These are phyloP conservation scores for Arctopsyche grandis DNA, from an alignment of 1,140 invertebrate species.

Conservation along the genomic window DNA sequence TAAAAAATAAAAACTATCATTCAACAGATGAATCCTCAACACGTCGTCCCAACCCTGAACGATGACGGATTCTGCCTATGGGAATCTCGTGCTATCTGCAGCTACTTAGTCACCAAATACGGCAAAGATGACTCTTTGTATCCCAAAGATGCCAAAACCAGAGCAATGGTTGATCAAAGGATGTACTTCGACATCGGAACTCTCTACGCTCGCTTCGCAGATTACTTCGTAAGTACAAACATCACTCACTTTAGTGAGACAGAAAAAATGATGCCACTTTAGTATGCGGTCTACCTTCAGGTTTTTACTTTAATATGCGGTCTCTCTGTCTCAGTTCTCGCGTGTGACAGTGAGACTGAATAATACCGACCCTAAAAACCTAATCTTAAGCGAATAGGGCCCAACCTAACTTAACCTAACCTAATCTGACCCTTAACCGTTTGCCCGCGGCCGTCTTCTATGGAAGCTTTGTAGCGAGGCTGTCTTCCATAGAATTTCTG, in stretches of 20 bases:
- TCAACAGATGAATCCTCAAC: conserved; percentile 72
- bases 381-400: too few relatives aligned
- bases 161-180: conserved; percentile 77
- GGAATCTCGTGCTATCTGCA: conserved; percentile 78
- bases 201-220: conserved; percentile 73
- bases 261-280: too few relatives aligned
- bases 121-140: conserved; percentile 77
- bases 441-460: too few relatives aligned
- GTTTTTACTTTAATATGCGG: too few relatives aligned
- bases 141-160: conserved; percentile 76
- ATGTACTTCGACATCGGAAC: conserved; percentile 80
- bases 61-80: conserved; percentile 74
- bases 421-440: conserved; percentile 66
- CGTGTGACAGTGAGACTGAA: too few relatives aligned
- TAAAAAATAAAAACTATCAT: not conserved
- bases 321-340: too few relatives aligned
- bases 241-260: too few relatives aligned
- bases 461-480: too few relatives aligned
- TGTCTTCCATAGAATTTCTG: too few relatives aligned
- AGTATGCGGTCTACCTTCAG: too few relatives aligned
- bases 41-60: conserved; percentile 75
- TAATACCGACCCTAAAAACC: too few relatives aligned
- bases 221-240: conserved; percentile 65
- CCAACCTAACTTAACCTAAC: too few relatives aligned
- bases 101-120: conserved; percentile 78